Percentiles rank a stretch among this genome's conserved stretches.
Conservation (phyloP, 2,797 vertebrate genomes). For the Falco novaeseelandiae region DNA sequence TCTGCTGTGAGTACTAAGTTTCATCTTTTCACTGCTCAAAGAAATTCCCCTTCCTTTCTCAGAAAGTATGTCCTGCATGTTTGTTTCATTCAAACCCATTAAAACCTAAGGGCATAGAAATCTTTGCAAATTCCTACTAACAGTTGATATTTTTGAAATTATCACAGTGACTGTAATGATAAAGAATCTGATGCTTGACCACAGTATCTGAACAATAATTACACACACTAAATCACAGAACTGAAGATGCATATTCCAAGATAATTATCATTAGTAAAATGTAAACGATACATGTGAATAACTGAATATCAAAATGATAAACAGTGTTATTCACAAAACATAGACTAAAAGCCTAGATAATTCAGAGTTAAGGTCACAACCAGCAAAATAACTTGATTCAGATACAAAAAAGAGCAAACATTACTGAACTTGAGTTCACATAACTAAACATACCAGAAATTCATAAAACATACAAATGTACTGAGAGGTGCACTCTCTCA, state of each 20-base stretch:
- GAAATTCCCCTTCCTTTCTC: neutral
- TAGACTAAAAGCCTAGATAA: neutral
- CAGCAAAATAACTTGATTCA: conserved; percentile 56
- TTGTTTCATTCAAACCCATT: neutral
- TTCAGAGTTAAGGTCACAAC: neutral
- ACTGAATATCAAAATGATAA: neutral
- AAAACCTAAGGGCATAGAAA: conserved; percentile 41
- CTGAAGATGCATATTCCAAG: neutral
- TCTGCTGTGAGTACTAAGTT: neutral
- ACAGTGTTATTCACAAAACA: neutral
- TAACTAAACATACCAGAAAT: conserved; percentile 50
- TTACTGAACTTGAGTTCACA: neutral
- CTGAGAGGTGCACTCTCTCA: neutral
- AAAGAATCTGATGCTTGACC: neutral
- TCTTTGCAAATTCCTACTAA: conserved; percentile 25
- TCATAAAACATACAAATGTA: neutral
- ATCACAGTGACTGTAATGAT: neutral
- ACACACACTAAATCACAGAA: neutral
- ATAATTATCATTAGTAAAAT: neutral
- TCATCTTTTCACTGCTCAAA: neutral
- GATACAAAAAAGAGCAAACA: neutral
- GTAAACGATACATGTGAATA: neutral
- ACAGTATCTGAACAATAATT: neutral
- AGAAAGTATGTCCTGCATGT: neutral
- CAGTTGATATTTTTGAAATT: neutral